phyloP scores from a whole-genome alignment of 2,113 vertebrate species.

The Gasterosteus aculeatus region DNA sequence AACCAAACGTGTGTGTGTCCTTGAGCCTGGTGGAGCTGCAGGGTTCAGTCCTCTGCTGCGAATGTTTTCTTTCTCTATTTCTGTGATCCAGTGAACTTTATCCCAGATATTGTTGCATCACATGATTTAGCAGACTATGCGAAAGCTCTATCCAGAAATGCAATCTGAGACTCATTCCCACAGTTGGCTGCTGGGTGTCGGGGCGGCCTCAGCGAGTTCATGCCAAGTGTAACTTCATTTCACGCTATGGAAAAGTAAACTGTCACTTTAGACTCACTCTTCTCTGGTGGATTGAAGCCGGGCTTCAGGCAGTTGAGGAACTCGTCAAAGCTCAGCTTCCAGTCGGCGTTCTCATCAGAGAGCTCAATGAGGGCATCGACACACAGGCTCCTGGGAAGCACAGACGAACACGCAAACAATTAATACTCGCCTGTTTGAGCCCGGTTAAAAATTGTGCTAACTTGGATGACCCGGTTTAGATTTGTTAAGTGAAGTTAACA shows the following conservation, averaged over 20 bases:
- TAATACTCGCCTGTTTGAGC: slow-evolving; percentile 18
- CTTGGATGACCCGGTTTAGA: too few relatives aligned
- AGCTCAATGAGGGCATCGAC: slow-evolving; percentile 98
- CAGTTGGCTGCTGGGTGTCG: slow-evolving; percentile 1
- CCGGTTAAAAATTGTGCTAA: too few relatives aligned
- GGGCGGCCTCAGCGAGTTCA: background rate
- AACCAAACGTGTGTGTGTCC: slow-evolving; percentile 13
- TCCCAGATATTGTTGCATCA: slow-evolving; percentile 31
- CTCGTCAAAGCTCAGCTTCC: slow-evolving; percentile 98
- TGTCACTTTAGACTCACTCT: slow-evolving; percentile 84
- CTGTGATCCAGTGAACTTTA: slow-evolving; percentile 62
- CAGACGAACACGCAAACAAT: slow-evolving; percentile 26
- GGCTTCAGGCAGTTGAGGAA: slow-evolving; percentile 98
- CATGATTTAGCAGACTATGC: slow-evolving; percentile 22
- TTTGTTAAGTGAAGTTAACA: too few relatives aligned
- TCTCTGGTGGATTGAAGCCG: slow-evolving; percentile 94
- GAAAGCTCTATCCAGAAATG: slow-evolving; percentile 3
- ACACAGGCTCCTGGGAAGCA: slow-evolving; percentile 90
- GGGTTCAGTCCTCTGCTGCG: slow-evolving; percentile 10
- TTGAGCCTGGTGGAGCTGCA: slow-evolving; percentile 21
- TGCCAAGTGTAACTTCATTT: slow-evolving; percentile 3
- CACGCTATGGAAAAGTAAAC: background rate
- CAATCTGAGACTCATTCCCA: slow-evolving; percentile 1
- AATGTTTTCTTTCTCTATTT: slow-evolving; percentile 25
- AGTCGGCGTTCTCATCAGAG: slow-evolving; percentile 97